phyloP scores from a whole-genome alignment of 2,888 invertebrate species.

The Eupeodes latifasciatus region DNA sequence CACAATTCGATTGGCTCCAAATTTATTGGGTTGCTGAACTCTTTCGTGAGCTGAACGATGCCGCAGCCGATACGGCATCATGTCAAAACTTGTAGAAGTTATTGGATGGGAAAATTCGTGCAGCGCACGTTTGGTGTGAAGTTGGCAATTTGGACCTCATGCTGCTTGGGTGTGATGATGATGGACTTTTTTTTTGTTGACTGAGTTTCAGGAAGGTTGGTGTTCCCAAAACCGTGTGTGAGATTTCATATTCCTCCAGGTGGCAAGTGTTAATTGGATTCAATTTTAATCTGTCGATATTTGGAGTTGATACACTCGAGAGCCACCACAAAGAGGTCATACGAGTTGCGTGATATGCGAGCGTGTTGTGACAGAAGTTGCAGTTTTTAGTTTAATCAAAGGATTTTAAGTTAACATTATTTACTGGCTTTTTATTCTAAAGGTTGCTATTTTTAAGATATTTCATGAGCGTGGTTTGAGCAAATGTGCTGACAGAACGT shows the following conservation, averaged over 20 bases:
- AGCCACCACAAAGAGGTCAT: conserved; percentile 22
- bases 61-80: background rate
- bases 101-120: conserved; percentile 68
- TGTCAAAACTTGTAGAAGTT: conserved; percentile 70
- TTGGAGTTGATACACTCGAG: conserved; percentile 56
- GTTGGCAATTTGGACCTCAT: conserved; percentile 73
- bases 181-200: conserved; percentile 14
- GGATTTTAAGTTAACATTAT: background rate
- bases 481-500: too few relatives aligned
- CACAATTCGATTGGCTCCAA: conserved; percentile 75
- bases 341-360: conserved; percentile 46
- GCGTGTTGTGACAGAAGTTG: conserved; percentile 37
- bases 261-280: conserved; percentile 84
- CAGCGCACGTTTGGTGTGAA: conserved; percentile 70
- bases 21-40: conserved; percentile 76
- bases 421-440: background rate
- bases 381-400: conserved; percentile 8
- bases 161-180: conserved; percentile 57
- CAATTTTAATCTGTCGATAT: conserved; percentile 80
- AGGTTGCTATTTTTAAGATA: background rate
- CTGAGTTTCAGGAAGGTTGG: background rate
- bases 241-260: conserved; percentile 75
- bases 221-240: conserved; percentile 13
- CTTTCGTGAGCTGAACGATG: conserved; percentile 54
- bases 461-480: too few relatives aligned